Evolutionary conservation across 2,888 invertebrate species (phyloP).

Genomic region (Pristionchus maxplancki): DNA sequence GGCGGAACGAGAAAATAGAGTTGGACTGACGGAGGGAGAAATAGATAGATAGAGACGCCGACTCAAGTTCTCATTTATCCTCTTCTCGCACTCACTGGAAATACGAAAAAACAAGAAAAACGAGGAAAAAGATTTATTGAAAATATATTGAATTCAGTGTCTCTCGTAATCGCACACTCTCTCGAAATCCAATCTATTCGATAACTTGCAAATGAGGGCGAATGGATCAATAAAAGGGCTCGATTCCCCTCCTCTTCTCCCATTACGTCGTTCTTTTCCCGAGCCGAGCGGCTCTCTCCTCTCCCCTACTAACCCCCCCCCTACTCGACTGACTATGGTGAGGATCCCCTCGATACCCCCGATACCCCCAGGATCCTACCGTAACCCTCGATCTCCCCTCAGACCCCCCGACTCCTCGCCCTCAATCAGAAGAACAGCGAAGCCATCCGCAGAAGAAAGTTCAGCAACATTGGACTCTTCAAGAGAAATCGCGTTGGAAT

Average conservation of each 20-base stretch:
- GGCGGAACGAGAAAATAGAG: not conserved
- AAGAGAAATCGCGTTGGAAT: not conserved
- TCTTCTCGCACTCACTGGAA: too few species aligned
- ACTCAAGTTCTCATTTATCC: too few species aligned
- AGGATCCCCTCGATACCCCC: not conserved
- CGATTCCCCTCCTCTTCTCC: not conserved
- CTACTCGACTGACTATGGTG: conserved; percentile 29
- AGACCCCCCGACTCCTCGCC: not conserved
- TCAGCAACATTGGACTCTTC: not conserved
- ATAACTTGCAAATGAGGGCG: not conserved
- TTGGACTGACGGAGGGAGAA: not conserved
- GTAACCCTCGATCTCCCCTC: not conserved
- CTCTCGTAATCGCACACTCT: not conserved
- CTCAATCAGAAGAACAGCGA: not conserved
- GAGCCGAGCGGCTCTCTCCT: not conserved
- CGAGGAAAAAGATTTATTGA: too few species aligned
- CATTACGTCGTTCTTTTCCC: not conserved
- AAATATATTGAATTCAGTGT: too few species aligned
- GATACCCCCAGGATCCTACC: not conserved
- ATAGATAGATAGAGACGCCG: too few species aligned
- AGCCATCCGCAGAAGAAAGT: not conserved
- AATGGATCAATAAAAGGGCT: not conserved
- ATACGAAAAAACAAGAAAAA: too few species aligned
- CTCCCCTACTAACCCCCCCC: not conserved
- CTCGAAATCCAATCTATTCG: not conserved